phyloP scores from a whole-genome alignment of 1,140 invertebrate species.

The Dendroctonus valens region DNA sequence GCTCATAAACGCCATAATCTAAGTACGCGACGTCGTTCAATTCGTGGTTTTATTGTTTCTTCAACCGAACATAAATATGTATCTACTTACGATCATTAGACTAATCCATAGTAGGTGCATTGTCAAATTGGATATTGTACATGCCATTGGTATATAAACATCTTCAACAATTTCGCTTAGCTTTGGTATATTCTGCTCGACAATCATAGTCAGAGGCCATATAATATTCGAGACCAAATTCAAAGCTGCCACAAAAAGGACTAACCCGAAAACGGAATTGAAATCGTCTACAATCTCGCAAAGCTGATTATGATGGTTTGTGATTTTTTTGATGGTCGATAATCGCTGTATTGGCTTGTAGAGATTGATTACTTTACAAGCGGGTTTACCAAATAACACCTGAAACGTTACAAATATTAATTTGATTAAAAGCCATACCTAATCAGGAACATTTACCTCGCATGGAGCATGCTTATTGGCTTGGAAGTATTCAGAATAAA shows the following conservation, averaged over 20 bases:
- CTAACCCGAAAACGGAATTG: background rate
- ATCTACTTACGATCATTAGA: background rate
- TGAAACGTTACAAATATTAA: too few species aligned
- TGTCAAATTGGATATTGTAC: background rate
- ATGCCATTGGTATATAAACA: too few species aligned
- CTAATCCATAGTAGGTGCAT: background rate
- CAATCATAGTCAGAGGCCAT: background rate
- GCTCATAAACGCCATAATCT: too few species aligned
- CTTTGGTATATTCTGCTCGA: background rate
- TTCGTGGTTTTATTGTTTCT: too few species aligned
- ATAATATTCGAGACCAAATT: background rate
- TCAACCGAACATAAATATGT: too few species aligned
- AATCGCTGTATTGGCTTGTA: background rate
- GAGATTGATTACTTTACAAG: background rate
- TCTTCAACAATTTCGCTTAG: background rate
- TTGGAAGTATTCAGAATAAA: too few species aligned
- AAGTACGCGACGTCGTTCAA: too few species aligned
- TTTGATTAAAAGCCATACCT: too few species aligned
- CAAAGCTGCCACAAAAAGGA: background rate
- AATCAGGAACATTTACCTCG: too few species aligned
- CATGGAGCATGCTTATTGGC: too few species aligned
- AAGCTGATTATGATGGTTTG: background rate
- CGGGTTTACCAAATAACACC: too few species aligned
- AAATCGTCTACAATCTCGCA: conserved; percentile 1
- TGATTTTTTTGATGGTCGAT: background rate